Conservation (phyloP, 2,888 invertebrate species). For the Limnephilus rhombicus region DNA sequence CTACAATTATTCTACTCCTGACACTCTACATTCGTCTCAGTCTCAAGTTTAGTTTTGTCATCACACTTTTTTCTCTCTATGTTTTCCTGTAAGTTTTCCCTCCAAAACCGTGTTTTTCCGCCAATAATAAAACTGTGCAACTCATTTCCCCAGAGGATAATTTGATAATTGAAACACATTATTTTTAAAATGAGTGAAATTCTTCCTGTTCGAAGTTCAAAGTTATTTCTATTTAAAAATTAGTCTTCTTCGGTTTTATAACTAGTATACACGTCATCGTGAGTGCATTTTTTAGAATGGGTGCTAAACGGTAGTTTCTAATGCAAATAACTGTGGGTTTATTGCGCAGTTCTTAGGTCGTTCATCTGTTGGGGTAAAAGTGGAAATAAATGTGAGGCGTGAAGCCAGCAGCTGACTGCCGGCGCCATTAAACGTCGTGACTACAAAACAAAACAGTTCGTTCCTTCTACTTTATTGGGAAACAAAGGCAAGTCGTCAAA, state of each 20-base stretch:
- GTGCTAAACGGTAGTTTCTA: not conserved
- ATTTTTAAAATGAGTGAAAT: not conserved
- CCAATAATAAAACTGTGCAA: no score
- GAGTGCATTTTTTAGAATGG: not conserved
- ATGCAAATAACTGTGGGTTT: not conserved
- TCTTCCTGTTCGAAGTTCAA: not conserved
- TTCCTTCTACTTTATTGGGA: slow-evolving; percentile 18
- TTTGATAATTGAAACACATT: no score
- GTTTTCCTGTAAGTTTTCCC: no score
- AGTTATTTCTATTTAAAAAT: not conserved
- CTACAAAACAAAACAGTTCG: slow-evolving; percentile 8
- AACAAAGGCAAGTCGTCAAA: slow-evolving; percentile 36
- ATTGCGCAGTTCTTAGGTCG: not conserved
- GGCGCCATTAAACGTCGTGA: slow-evolving; percentile 27
- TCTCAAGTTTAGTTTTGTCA: no score
- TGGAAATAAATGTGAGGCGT: slow-evolving; percentile 15
- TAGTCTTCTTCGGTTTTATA: not conserved
- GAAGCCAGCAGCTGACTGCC: not conserved
- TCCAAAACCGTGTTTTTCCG: no score
- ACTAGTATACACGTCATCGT: not conserved
- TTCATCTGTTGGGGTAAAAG: not conserved
- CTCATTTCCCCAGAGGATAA: no score
- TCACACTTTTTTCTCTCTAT: no score
- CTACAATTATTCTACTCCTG: no score
- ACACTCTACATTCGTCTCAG: no score